These are phyloP conservation scores for Cremastobaeus sp. DNA, from an alignment of 2,888 invertebrate genomes.

Conservation along the genomic window DNA sequence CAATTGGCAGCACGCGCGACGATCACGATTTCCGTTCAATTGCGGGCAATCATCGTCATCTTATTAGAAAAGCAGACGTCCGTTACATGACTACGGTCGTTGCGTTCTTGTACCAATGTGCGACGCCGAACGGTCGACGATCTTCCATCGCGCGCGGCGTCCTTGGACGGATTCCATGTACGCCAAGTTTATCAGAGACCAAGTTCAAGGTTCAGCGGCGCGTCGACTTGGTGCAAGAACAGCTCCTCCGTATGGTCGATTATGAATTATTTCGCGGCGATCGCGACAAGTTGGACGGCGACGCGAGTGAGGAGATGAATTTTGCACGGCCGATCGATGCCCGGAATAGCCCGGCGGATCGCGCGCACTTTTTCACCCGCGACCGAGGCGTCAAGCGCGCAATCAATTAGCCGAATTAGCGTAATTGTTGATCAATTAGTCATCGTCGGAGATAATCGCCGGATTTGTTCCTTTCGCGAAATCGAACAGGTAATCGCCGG, in stretches of 20 bases:
- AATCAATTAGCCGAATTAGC: conserved; percentile 3
- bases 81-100: background rate
- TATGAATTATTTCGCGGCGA: conserved; percentile 44
- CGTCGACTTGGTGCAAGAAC: conserved; percentile 54
- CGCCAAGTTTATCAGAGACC: conserved; percentile 60
- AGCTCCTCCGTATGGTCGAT: conserved; percentile 33
- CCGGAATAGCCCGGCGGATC: conserved; percentile 4
- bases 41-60: background rate
- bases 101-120: conserved; percentile 31
- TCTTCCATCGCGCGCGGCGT: conserved; percentile 52
- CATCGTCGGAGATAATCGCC: conserved; percentile 18
- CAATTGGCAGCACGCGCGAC: too few species aligned
- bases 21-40: conserved; percentile 3
- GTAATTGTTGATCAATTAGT: conserved; percentile 11
- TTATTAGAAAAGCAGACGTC: too few species aligned
- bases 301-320: conserved; percentile 31
- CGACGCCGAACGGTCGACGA: conserved; percentile 49
- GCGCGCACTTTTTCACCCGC: conserved; percentile 16
- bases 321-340: conserved; percentile 36
- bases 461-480: conserved; percentile 22
- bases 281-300: conserved; percentile 20
- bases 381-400: too few species aligned
- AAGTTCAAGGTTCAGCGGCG: conserved; percentile 59
- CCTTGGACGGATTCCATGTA: conserved; percentile 61
- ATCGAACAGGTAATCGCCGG: conserved; percentile 37